Evolutionary conservation across 2,113 vertebrate genomes (phyloP).

Genomic region (Rhinolophus sinicus): DNA sequence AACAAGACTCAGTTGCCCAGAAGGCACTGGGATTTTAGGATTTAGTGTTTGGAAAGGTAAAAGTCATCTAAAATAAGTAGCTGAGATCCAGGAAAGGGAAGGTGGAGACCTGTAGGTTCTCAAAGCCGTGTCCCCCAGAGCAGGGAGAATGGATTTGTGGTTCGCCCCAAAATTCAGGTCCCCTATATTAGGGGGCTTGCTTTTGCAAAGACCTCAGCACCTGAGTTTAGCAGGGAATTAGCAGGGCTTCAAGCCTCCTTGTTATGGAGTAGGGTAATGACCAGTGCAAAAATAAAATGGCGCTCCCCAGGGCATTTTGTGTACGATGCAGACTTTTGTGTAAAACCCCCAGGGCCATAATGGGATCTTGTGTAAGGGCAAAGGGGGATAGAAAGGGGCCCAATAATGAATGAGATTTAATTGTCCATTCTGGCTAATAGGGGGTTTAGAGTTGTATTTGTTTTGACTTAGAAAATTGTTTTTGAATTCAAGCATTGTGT

Average conservation of each 20-base stretch:
- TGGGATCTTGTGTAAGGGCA: background rate
- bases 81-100: background rate
- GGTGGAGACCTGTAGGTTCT: background rate
- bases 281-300: background rate
- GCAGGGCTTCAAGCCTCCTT: background rate
- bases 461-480: slow-evolving; percentile 10
- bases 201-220: background rate
- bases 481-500: background rate
- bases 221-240: background rate
- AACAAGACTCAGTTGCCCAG: background rate
- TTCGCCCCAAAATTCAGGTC: background rate
- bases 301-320: too few relatives aligned
- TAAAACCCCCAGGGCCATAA: background rate
- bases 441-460: background rate
- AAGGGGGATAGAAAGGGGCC: background rate
- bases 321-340: background rate
- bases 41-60: background rate
- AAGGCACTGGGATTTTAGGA: background rate
- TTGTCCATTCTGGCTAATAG: background rate
- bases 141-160: background rate
- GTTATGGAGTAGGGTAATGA: background rate
- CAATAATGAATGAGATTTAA: background rate
- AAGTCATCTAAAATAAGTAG: background rate
- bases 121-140: background rate
- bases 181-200: rapidly evolving